Conservation (phyloP, 2,113 vertebrate species). For the Anguilla rostrata region DNA sequence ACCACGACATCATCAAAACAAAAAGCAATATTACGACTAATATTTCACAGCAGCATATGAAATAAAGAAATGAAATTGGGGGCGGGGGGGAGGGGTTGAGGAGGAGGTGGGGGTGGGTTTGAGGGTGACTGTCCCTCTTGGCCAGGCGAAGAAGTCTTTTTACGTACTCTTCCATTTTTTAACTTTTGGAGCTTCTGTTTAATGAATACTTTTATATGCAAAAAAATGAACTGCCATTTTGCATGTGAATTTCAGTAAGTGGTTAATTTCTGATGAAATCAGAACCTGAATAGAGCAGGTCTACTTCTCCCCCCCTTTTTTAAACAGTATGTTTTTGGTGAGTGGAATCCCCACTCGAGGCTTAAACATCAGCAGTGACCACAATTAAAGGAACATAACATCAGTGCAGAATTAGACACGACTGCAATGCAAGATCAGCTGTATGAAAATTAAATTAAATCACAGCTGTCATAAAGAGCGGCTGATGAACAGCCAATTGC, state of each 20-base stretch:
- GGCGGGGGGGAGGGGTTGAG: background rate
- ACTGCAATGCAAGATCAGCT: background rate
- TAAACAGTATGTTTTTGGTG: background rate
- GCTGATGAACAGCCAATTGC: background rate
- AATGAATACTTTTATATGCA: background rate
- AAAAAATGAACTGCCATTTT: background rate
- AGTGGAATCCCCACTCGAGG: background rate
- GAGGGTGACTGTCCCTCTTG: background rate
- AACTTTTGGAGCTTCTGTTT: background rate
- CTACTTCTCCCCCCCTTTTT: background rate
- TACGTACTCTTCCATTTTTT: background rate
- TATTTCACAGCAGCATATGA: background rate
- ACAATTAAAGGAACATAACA: background rate
- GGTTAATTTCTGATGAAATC: background rate
- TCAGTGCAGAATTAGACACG: background rate
- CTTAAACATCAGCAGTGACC: background rate
- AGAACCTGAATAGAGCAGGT: background rate
- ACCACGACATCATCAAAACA: background rate
- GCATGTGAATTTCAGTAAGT: background rate
- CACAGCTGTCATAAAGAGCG: background rate
- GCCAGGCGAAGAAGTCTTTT: background rate
- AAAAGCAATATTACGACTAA: background rate
- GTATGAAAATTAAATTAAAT: background rate
- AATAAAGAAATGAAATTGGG: background rate
- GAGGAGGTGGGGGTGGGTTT: background rate